These are phyloP conservation scores for Molanna angustata DNA, from an alignment of 2,888 invertebrate genomes.

Conservation along the genomic window DNA sequence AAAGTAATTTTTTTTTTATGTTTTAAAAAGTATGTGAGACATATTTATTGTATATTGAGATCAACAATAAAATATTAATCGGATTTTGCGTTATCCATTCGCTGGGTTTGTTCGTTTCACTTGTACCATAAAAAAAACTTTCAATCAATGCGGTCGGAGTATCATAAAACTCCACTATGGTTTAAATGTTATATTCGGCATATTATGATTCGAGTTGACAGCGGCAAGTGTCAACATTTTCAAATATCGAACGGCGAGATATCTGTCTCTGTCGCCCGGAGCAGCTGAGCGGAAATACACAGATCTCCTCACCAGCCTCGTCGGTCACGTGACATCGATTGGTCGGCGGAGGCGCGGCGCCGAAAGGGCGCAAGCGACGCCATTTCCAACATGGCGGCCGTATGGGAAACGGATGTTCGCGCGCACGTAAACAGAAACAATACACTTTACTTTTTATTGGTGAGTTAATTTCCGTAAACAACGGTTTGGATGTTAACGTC, in stretches of 20 bases:
- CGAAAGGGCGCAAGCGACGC: constrained; percentile 29
- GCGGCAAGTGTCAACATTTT: neutral
- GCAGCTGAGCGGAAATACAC: constrained; percentile 23
- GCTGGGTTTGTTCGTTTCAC: too few species aligned
- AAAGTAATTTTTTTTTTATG: too few species aligned
- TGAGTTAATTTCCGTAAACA: neutral
- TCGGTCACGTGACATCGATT: constrained; percentile 40
- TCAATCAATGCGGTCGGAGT: too few species aligned
- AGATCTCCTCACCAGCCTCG: constrained; percentile 26
- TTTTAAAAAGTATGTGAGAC: too few species aligned
- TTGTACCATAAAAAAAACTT: too few species aligned
- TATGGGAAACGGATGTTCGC: constrained; percentile 8
- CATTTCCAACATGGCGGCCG: constrained; percentile 31
- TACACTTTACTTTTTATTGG: neutral
- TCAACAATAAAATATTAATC: too few species aligned
- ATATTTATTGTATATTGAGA: too few species aligned
- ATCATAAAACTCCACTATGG: too few species aligned
- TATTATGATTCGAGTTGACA: constrained; percentile 1
- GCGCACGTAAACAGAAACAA: constrained; percentile 8
- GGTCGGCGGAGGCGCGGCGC: constrained; percentile 28
- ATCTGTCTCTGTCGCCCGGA: constrained; percentile 8
- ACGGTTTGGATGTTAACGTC: too few species aligned
- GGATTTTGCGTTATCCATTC: too few species aligned
- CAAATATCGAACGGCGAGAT: neutral
- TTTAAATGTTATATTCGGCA: too few species aligned